A percentile compares a stretch with the other conserved stretches of the same genome.
Evolutionary conservation across 2,888 invertebrate genomes (phyloP).

Genomic region (Trichogramma evanescens): DNA sequence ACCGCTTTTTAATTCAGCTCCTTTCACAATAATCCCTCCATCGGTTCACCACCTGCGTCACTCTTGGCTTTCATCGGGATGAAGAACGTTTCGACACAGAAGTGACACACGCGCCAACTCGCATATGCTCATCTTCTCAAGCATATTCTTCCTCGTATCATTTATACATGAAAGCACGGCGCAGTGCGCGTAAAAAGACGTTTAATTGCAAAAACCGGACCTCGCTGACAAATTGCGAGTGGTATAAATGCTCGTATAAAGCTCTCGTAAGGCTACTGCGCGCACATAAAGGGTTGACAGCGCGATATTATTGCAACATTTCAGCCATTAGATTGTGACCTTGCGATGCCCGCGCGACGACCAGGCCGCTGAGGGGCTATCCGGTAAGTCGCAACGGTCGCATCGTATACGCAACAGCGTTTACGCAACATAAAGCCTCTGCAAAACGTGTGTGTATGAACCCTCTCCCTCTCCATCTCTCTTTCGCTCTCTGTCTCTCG

Average conservation of each 20-base stretch:
- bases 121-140: not conserved
- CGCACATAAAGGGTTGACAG: no score
- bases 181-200: no score
- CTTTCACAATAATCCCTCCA: slow-evolving; percentile 39
- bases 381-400: not conserved
- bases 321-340: slow-evolving; percentile 25
- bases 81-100: not conserved
- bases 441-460: slow-evolving; percentile 27
- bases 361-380: no score
- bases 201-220: no score
- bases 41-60: slow-evolving; percentile 37
- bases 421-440: slow-evolving; percentile 34
- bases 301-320: slow-evolving; percentile 30
- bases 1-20: slow-evolving; percentile 37
- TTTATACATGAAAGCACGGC: no score
- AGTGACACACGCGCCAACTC: not conserved
- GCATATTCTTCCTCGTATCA: no score
- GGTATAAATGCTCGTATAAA: no score
- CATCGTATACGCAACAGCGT: slow-evolving; percentile 25
- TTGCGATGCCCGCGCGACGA: no score
- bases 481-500: slow-evolving; percentile 23
- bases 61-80: slow-evolving; percentile 6
- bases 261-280: no score
- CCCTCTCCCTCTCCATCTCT: slow-evolving; percentile 27
- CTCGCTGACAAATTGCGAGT: slow-evolving; percentile 7